These are phyloP conservation scores for Prolemur simus DNA, from an alignment of 2,113 vertebrate species.

Conservation along the genomic window DNA sequence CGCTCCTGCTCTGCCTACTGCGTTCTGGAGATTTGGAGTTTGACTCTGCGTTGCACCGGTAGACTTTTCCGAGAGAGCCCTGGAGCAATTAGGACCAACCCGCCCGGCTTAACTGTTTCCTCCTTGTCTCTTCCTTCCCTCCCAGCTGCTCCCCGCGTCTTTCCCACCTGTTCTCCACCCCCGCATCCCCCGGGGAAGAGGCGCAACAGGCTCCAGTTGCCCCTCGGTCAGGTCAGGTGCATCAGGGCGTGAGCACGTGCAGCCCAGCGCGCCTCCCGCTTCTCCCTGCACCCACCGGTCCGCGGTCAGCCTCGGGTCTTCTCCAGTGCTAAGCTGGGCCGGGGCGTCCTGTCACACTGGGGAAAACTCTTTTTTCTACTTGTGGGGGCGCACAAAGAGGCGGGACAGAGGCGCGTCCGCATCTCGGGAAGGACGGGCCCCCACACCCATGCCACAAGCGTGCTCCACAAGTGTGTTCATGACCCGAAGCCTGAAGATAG, in stretches of 20 bases:
- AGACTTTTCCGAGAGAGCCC: neutral
- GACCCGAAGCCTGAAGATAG: neutral
- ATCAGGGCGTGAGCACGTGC: neutral
- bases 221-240: fast-evolving
- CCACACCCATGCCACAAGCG: neutral
- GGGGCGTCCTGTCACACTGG: neutral
- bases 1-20: neutral
- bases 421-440: fast-evolving
- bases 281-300: neutral
- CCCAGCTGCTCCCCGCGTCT: neutral
- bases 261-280: neutral
- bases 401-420: neutral
- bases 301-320: neutral
- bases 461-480: neutral
- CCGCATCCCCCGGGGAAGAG: neutral
- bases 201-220: neutral
- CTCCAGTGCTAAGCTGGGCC: neutral
- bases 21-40: slow-evolving; percentile 8
- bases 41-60: neutral
- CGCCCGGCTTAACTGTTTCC: neutral
- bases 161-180: neutral
- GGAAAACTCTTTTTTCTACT: neutral
- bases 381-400: neutral
- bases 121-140: neutral
- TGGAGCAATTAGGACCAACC: neutral